These are phyloP conservation scores for Misgurnus mizolepis DNA, from an alignment of 2,113 vertebrate species.

Conservation along the genomic window DNA sequence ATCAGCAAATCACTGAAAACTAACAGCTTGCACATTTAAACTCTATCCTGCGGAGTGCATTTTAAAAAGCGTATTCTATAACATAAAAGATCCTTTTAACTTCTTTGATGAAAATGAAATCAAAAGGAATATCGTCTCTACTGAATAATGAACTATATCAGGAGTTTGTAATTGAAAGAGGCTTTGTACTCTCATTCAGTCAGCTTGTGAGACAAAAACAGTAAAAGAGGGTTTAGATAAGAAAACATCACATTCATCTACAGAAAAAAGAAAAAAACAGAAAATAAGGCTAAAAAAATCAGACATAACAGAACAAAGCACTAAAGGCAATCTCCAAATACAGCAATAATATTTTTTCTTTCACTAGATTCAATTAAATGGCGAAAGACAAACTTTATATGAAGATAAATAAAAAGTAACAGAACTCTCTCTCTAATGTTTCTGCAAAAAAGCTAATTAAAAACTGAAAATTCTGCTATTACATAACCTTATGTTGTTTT, in stretches of 20 bases:
- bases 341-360: neutral
- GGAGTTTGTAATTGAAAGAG: slow-evolving; percentile 33
- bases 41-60: neutral
- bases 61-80: neutral
- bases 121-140: neutral
- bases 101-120: slow-evolving; percentile 36
- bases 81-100: slow-evolving; percentile 8
- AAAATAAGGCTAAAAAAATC: neutral
- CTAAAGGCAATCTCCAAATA: neutral
- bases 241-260: neutral
- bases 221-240: neutral
- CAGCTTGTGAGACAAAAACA: neutral
- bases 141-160: neutral
- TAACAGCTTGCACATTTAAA: slow-evolving; percentile 3
- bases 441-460: too few relatives aligned
- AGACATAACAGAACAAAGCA: too few relatives aligned
- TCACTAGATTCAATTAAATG: too few relatives aligned
- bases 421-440: too few relatives aligned
- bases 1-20: slow-evolving; percentile 7
- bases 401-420: too few relatives aligned
- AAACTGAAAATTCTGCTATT: too few relatives aligned
- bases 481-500: too few relatives aligned
- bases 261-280: neutral
- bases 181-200: neutral
- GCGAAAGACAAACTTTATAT: too few relatives aligned